Evolutionary conservation across 2,113 vertebrate genomes (phyloP).

Genomic region (Dicerorhinus sumatrensis): DNA sequence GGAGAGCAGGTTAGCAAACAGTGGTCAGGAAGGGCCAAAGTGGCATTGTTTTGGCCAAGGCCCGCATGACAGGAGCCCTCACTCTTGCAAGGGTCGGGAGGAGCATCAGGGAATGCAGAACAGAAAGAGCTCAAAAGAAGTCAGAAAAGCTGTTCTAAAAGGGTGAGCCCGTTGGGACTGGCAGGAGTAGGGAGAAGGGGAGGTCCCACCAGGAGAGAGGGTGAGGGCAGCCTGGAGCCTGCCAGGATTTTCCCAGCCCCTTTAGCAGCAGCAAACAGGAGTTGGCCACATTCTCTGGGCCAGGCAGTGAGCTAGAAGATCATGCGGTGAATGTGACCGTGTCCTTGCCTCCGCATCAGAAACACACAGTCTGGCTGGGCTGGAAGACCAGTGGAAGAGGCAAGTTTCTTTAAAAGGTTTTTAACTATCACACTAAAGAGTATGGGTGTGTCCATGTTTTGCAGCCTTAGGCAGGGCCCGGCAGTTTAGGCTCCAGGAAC

Average conservation of each 20-base stretch:
- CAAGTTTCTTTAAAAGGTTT: too few relatives aligned
- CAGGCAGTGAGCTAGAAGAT: background rate
- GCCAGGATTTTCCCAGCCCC: background rate
- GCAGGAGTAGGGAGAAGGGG: too few relatives aligned
- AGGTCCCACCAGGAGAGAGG: too few relatives aligned
- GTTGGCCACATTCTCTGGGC: background rate
- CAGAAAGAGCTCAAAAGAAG: background rate
- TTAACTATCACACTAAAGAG: background rate
- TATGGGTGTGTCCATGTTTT: too few relatives aligned
- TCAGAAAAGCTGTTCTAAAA: background rate
- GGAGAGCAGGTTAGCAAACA: background rate
- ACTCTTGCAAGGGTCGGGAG: background rate
- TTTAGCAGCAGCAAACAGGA: background rate
- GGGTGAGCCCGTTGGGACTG: background rate
- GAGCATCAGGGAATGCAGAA: background rate
- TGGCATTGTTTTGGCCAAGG: background rate
- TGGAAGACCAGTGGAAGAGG: background rate
- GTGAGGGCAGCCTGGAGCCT: background rate
- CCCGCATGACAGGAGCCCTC: background rate
- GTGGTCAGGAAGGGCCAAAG: background rate
- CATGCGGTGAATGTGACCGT: background rate
- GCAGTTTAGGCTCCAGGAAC: background rate
- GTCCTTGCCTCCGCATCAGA: background rate
- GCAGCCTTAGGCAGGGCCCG: background rate
- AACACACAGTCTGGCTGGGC: background rate